Evolutionary conservation across 2,888 invertebrate species (phyloP).

Genomic region (Drosophila mayaguana): DNA sequence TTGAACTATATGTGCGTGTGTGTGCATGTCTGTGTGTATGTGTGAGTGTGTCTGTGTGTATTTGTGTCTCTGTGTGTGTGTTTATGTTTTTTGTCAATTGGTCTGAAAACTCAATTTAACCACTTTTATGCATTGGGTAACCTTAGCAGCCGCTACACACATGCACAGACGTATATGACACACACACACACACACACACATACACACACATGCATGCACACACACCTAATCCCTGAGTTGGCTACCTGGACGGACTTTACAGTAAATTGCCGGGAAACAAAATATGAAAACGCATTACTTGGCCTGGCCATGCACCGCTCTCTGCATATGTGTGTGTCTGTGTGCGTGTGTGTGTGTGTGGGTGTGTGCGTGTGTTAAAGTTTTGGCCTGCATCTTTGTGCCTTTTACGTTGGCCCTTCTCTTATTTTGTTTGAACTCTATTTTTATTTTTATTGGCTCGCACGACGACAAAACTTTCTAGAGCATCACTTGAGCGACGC

Average conservation of each 20-base stretch:
- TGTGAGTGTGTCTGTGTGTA: neutral
- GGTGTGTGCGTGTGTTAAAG: slow-evolving; percentile 41
- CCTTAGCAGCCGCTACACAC: slow-evolving; percentile 36
- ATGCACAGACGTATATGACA: neutral
- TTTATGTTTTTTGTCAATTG: neutral
- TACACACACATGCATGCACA: neutral
- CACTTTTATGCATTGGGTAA: slow-evolving; percentile 14
- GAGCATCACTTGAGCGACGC: slow-evolving; percentile 67
- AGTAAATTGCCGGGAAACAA: slow-evolving; percentile 54
- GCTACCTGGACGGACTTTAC: slow-evolving; percentile 50
- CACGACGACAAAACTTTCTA: slow-evolving; percentile 60
- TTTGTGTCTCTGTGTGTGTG: neutral
- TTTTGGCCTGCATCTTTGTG: slow-evolving; percentile 59
- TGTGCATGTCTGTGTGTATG: neutral
- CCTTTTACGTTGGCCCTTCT: slow-evolving; percentile 46
- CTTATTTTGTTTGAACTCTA: slow-evolving; percentile 67
- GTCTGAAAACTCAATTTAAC: slow-evolving; percentile 22
- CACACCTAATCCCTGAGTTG: slow-evolving; percentile 15
- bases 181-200: neutral
- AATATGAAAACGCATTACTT: slow-evolving; percentile 61
- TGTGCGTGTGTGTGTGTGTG: neutral
- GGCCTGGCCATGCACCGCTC: slow-evolving; percentile 15
- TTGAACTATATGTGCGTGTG: neutral
- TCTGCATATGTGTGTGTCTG: too few species aligned
- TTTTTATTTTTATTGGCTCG: slow-evolving; percentile 76